phyloP scores from a whole-genome alignment of 1,140 invertebrate genomes.

The Megalopta genalis region DNA sequence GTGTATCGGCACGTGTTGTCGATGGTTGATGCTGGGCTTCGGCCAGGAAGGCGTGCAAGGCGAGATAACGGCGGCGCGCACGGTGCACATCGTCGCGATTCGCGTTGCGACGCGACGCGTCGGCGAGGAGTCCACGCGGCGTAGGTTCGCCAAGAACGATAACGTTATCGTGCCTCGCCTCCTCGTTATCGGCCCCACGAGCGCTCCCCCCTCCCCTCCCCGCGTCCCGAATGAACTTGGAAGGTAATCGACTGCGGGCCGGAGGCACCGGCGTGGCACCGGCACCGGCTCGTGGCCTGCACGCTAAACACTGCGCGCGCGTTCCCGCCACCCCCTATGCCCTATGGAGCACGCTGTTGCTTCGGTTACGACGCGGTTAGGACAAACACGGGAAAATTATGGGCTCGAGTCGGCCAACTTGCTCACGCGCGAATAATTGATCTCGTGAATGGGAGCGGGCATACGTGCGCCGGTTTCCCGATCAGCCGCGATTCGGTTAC shows the following conservation, averaged over 20 bases:
- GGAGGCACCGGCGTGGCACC: background rate
- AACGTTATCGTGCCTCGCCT: constrained; percentile 56
- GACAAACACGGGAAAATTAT: constrained; percentile 51
- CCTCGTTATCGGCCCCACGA: constrained; percentile 53
- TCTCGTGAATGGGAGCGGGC: constrained; percentile 32
- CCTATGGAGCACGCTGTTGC: constrained; percentile 48
- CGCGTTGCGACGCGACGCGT: no score
- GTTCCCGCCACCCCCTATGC: background rate
- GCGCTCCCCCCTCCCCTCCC: no score
- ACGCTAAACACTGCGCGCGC: constrained; percentile 47
- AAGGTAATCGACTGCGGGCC: constrained; percentile 57
- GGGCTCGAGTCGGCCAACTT: constrained; percentile 34
- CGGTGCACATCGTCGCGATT: constrained; percentile 13
- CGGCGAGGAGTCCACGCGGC: constrained; percentile 22
- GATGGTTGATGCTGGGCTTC: constrained; percentile 19
- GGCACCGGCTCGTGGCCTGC: constrained; percentile 32
- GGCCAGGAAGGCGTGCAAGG: constrained; percentile 25
- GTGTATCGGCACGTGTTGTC: constrained; percentile 29
- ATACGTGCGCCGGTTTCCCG: constrained; percentile 35
- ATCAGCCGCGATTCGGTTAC: background rate
- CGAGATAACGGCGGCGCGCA: constrained; percentile 35
- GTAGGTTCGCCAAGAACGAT: constrained; percentile 46
- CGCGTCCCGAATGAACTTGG: constrained; percentile 49
- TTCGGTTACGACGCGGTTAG: constrained; percentile 47
- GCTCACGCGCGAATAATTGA: constrained; percentile 49